A percentile compares a stretch with the other conserved stretches of the same genome.
These are phyloP conservation scores for Leptonema lineaticorne DNA, from an alignment of 1,140 invertebrate genomes.

Conservation along the genomic window DNA sequence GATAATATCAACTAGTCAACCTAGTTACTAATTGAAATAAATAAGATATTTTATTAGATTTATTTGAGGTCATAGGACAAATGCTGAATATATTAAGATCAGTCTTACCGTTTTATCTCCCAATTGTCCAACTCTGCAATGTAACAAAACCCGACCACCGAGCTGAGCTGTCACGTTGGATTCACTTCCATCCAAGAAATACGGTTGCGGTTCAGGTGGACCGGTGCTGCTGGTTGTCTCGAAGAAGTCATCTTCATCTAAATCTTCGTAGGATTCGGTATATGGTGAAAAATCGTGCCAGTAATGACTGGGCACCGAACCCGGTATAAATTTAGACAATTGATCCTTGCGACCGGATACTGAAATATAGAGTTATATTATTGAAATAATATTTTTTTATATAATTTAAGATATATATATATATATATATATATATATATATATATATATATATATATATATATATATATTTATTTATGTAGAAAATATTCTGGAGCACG, in stretches of 20 bases:
- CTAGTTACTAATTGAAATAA: too few relatives aligned
- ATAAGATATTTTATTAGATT: too few relatives aligned
- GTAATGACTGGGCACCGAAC: conserved; percentile 17
- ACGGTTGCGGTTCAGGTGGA: conserved; percentile 56
- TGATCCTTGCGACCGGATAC: conserved; percentile 1
- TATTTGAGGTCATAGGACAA: too few relatives aligned
- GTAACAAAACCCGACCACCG: conserved; percentile 61
- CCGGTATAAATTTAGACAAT: conserved; percentile 4
- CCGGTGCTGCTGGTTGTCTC: conserved; percentile 23
- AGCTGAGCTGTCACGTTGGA: conserved; percentile 64
- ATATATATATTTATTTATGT: too few relatives aligned
- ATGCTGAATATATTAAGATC: too few relatives aligned
- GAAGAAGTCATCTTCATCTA: conserved; percentile 25
- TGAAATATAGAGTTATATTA: conserved; percentile 4
- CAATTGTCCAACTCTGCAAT: conserved; percentile 65
- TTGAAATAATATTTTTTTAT: too few relatives aligned
- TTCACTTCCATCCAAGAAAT: conserved; percentile 56
- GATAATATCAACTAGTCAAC: too few relatives aligned
- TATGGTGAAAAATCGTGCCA: conserved; percentile 36
- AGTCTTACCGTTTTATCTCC: conserved; percentile 62
- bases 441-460: too few relatives aligned
- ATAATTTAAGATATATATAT: too few relatives aligned
- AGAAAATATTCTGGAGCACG: too few relatives aligned
- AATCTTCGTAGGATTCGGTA: conserved; percentile 37
- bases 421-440: too few relatives aligned